These are phyloP conservation scores for Piaya cayana DNA, from an alignment of 2,113 vertebrate species.

Conservation along the genomic window DNA sequence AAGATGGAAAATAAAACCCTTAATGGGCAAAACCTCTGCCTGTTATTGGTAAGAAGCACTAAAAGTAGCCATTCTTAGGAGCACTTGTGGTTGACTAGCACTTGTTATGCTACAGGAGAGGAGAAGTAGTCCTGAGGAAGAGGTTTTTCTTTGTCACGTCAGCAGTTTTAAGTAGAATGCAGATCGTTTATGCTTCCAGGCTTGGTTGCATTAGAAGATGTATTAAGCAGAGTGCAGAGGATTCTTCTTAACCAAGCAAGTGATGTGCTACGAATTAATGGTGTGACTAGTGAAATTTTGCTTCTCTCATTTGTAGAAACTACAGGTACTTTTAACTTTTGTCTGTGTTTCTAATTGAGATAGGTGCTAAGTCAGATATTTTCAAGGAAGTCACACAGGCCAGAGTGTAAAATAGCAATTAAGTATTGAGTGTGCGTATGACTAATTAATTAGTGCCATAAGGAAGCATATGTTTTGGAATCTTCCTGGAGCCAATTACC, in stretches of 20 bases:
- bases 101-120: slow-evolving; percentile 31
- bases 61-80: slow-evolving; percentile 65
- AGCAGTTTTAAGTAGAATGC: slow-evolving; percentile 39
- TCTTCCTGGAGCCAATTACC: slow-evolving; percentile 44
- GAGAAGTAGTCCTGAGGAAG: slow-evolving; percentile 40
- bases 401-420: slow-evolving; percentile 14
- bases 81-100: slow-evolving; percentile 60
- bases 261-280: background rate
- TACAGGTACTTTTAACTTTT: background rate
- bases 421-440: background rate
- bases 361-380: slow-evolving; percentile 2
- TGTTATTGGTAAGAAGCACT: slow-evolving; percentile 62
- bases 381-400: slow-evolving; percentile 13
- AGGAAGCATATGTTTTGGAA: slow-evolving; percentile 44
- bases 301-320: background rate
- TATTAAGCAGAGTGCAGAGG: background rate
- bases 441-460: slow-evolving; percentile 39
- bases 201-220: background rate
- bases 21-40: slow-evolving; percentile 66
- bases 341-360: background rate
- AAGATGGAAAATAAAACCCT: slow-evolving; percentile 50
- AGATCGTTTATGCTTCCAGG: slow-evolving; percentile 34
- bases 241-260: background rate
- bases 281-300: background rate
- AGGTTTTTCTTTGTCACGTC: slow-evolving; percentile 61